Evolutionary conservation across 2,888 invertebrate genomes (phyloP).

Genomic region (Phragmatobia fuliginosa): DNA sequence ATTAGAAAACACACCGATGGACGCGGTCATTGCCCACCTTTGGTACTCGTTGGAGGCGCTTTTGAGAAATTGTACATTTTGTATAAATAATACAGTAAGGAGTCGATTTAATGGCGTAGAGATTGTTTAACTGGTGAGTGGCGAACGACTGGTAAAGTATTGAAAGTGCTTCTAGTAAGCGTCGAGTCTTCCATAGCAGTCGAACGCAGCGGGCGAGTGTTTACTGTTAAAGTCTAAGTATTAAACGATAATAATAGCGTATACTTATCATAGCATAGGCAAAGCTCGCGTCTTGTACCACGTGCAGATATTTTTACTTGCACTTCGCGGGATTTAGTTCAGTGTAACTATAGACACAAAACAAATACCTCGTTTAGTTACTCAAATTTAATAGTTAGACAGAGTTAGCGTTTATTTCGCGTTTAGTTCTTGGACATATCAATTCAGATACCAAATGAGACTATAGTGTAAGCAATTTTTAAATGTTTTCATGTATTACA

Average conservation of each 20-base stretch:
- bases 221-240: slow-evolving; percentile 83
- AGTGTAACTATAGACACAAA: slow-evolving; percentile 79
- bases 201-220: slow-evolving; percentile 76
- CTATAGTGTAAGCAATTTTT: slow-evolving; percentile 81
- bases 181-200: slow-evolving; percentile 86
- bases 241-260: slow-evolving; percentile 86
- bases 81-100: slow-evolving; percentile 84
- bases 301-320: slow-evolving; percentile 70
- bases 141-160: slow-evolving; percentile 81
- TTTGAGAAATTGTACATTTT: slow-evolving; percentile 85
- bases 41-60: slow-evolving; percentile 67
- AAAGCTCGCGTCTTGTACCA: slow-evolving; percentile 68
- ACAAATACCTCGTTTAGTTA: slow-evolving; percentile 85
- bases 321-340: slow-evolving; percentile 76
- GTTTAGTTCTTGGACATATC: slow-evolving; percentile 85
- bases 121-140: slow-evolving; percentile 73
- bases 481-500: slow-evolving; percentile 67
- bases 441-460: slow-evolving; percentile 85
- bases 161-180: slow-evolving; percentile 85
- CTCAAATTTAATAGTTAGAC: slow-evolving; percentile 79
- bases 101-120: slow-evolving; percentile 80
- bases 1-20: background rate
- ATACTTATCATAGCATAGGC: slow-evolving; percentile 81
- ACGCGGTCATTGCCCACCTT: slow-evolving; percentile 2
- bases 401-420: slow-evolving; percentile 80